These are phyloP conservation scores for Pycnonotus jocosus DNA, from an alignment of 2,113 vertebrate genomes.

Conservation along the genomic window DNA sequence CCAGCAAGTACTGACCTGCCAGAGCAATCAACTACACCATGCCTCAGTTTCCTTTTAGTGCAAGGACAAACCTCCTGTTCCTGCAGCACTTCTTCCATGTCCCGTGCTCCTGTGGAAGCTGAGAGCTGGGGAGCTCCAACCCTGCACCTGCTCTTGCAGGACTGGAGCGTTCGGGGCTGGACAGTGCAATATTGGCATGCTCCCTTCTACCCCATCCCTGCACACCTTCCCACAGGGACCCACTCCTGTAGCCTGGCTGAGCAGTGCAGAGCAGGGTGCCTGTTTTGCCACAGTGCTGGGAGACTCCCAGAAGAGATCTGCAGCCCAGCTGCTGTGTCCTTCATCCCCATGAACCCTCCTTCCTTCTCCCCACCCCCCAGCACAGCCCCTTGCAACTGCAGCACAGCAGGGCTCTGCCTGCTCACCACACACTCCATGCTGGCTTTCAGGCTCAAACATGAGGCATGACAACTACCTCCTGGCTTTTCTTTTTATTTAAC, in stretches of 20 bases:
- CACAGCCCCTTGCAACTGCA: too few species aligned
- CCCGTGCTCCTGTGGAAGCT: not conserved
- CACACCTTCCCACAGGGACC: not conserved
- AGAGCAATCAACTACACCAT: not conserved
- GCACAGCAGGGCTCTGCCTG: not conserved
- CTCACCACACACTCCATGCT: fast-evolving
- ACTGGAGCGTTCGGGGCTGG: not conserved
- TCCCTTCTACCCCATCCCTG: not conserved
- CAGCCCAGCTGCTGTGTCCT: not conserved
- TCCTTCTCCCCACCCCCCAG: not conserved
- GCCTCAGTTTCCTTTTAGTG: not conserved
- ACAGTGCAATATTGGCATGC: not conserved
- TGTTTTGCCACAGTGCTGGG: fast-evolving
- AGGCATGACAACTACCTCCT: not conserved
- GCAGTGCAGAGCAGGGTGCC: fast-evolving
- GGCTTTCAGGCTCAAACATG: fast-evolving
- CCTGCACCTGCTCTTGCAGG: too few species aligned
- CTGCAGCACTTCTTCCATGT: not conserved
- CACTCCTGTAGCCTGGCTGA: fast-evolving
- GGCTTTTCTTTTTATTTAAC: slow-evolving; percentile 28
- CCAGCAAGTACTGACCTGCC: fast-evolving
- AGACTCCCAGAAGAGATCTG: not conserved
- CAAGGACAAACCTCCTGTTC: not conserved
- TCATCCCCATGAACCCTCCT: not conserved
- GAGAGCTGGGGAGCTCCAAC: not conserved